These are phyloP conservation scores for Helobdella robusta DNA, from an alignment of 2,888 invertebrate genomes.

Conservation along the genomic window DNA sequence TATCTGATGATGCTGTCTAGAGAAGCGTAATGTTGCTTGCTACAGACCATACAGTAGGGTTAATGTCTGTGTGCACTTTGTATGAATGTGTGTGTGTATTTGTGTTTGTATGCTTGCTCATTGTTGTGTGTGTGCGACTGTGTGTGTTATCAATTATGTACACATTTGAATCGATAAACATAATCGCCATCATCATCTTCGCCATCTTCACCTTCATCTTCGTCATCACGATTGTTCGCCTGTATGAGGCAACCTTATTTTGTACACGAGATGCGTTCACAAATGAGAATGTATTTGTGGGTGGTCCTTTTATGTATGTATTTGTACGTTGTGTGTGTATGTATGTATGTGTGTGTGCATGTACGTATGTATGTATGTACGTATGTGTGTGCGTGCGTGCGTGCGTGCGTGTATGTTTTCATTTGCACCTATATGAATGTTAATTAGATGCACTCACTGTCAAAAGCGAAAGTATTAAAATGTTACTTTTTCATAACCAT, in stretches of 20 bases:
- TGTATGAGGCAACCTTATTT: too few relatives aligned
- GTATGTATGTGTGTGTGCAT: neutral
- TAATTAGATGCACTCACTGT: neutral
- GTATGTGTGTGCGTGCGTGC: conserved; percentile 10
- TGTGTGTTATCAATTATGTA: neutral
- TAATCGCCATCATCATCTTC: neutral
- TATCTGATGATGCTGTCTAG: too few relatives aligned
- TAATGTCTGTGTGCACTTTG: too few relatives aligned
- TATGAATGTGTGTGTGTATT: too few relatives aligned
- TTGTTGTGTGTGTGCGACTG: too few relatives aligned
- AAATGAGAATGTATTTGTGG: neutral
- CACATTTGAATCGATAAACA: neutral
- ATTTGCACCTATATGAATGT: neutral
- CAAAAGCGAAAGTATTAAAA: neutral
- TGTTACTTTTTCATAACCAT: neutral
- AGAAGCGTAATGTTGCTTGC: too few relatives aligned
- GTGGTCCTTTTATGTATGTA: too few relatives aligned
- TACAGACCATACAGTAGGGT: too few relatives aligned
- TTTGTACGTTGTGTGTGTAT: too few relatives aligned
- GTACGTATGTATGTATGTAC: conserved; percentile 1
- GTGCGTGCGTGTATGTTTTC: conserved; percentile 10
- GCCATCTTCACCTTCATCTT: neutral
- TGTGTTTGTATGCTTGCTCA: too few relatives aligned
- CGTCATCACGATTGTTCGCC: neutral
- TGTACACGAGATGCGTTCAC: neutral